Base-by-base conservation (phyloP, 2,797 vertebrate genomes). In the Peromyscus nudipes region DNA sequence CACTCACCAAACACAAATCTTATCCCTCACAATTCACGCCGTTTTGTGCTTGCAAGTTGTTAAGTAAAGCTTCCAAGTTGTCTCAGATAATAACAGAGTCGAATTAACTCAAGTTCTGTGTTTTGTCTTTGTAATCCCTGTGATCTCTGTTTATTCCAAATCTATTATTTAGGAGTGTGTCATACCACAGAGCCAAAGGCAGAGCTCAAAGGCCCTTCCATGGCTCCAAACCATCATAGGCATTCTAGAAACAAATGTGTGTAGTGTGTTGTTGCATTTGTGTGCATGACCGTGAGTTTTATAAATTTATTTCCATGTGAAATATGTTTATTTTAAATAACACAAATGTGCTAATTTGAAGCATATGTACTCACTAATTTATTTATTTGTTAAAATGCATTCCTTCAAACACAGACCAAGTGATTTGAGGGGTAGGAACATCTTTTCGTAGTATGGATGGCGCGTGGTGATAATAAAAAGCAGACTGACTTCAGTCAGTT, bases 341-440 rank as follows among this genome's bases (percentile, higher is more conserved):
- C 69, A 80, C 8, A 89, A 92, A 95, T 17, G 10, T 57, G 76
- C 37, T 84, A 29, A 91, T 71, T 55, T 81, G 87, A 80, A 93
- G 14, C 31, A 5, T 17, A n/a, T 65, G n/a, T 34, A 4, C 52
- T 89, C 23, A 67, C 79, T 64, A 34, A 73, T 89, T 73, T 69
- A 43, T 83, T 82, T n/a, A 81, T 84, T 86, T 40, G 69, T 88
- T 94, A 89, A 82, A 89, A 90, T 92, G 82, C 75, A 17, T 95
- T 94, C 31, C 83, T 84, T 93, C 73, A 34, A 88, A 82, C 40
- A 92, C 73, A 94, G 88, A 80, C 76, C 84, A 88, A 80, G 57
- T 40, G 73, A 87, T 65, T 40, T 37, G 64, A 95, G 8, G 7
- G 46, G n/a, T 11, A 91, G 79, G 13, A 82, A 12, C 40, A 13